Conservation (phyloP, 2,888 invertebrate species). For the Cheilosia pagana region DNA sequence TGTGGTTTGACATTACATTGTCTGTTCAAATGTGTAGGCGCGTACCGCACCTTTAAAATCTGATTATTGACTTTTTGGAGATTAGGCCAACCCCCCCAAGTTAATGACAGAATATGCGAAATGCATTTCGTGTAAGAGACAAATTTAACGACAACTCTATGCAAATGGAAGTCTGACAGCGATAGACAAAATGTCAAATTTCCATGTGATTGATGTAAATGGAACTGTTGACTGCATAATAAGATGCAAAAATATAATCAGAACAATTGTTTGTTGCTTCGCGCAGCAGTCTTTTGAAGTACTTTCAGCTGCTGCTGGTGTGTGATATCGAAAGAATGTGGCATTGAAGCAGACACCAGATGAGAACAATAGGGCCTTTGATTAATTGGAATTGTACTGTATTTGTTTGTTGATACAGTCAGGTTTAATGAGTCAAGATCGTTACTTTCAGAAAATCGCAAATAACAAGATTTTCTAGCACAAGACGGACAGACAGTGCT, state of each 20-base stretch:
- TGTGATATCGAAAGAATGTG: conserved; percentile 36
- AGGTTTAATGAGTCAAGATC: no score
- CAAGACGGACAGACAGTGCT: no score
- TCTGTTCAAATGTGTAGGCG: conserved; percentile 15
- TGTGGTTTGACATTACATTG: background rate
- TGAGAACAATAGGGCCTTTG: conserved; percentile 44
- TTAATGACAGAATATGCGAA: no score
- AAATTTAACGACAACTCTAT: conserved; percentile 1
- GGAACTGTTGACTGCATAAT: conserved; percentile 6
- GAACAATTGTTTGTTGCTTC: conserved; percentile 29
- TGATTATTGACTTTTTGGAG: conserved; percentile 17
- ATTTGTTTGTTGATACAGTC: conserved; percentile 1
- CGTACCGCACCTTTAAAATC: conserved; percentile 39
- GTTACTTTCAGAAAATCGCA: no score
- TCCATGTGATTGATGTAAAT: conserved; percentile 11
- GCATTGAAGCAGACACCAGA: conserved; percentile 9
- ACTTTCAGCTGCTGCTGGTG: conserved; percentile 2
- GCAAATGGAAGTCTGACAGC: background rate
- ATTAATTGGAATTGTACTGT: conserved; percentile 15
- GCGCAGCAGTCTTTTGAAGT: conserved; percentile 20
- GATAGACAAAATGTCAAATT: conserved; percentile 14
- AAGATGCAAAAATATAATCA: conserved; percentile 12
- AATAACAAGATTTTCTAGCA: no score
- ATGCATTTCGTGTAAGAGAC: no score
- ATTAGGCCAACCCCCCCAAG: no score